phyloP scores from a whole-genome alignment of 2,888 invertebrate genomes.

The Monochamus alternatus region DNA sequence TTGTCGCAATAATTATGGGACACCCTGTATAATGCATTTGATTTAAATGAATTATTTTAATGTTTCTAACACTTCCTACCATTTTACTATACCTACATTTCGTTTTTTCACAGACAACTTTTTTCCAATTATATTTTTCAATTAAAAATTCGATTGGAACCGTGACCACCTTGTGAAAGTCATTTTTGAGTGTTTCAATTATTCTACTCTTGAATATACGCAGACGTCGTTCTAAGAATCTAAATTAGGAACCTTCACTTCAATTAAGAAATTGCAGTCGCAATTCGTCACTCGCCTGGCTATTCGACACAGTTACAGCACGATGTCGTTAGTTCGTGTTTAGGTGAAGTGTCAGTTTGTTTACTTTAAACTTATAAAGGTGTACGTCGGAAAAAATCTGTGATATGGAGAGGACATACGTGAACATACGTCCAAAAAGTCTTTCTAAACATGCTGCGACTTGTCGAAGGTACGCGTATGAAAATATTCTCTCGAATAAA shows the following conservation, averaged over 20 bases:
- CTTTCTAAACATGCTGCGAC: not conserved
- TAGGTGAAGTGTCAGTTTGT: not conserved
- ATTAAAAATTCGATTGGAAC: too few relatives aligned
- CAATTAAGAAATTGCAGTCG: constrained; percentile 1
- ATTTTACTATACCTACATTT: too few relatives aligned
- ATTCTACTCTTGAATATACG: not conserved
- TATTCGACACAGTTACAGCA: not conserved
- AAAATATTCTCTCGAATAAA: not conserved
- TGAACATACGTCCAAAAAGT: not conserved
- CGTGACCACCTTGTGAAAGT: not conserved
- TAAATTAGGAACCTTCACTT: not conserved
- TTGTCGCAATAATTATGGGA: too few relatives aligned
- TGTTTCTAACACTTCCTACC: too few relatives aligned
- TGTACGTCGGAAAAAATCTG: not conserved
- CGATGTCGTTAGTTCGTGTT: not conserved
- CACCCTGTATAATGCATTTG: too few relatives aligned
- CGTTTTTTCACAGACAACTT: too few relatives aligned
- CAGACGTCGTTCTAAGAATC: not conserved
- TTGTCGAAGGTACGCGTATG: not conserved
- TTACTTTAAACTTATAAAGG: not conserved
- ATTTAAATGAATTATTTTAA: too few relatives aligned
- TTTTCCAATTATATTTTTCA: too few relatives aligned
- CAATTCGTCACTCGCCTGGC: constrained; percentile 6
- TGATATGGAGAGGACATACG: not conserved
- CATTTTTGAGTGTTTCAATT: not conserved